Evolutionary conservation across 2,888 invertebrate species (phyloP), one percentile per base, ranked within the genome.

Genomic region (Chrysolina americana): DNA sequence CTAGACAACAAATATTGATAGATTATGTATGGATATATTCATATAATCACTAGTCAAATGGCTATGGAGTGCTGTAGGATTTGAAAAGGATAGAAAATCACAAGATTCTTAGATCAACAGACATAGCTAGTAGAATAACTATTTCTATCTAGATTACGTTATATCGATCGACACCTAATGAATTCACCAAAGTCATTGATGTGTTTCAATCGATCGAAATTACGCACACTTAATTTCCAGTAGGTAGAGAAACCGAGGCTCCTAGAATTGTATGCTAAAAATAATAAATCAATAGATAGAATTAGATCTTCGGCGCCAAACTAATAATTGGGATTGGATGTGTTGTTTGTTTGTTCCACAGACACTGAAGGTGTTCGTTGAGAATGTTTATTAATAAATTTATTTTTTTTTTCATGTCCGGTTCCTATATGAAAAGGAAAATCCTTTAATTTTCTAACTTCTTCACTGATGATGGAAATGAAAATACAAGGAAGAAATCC

Each of bases 261-360:
- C 73, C 21, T 59, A 28, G 59, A 28, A 63, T 65, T 19, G 44
- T 68, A 65, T 71, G 68, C 71, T 76, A 73, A 71, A 76, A 76
- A 76, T 76, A 76, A 66, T 62, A 63, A 73, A 76, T 76, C 69
- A 56, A 73, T 73, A 68, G 64, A 71, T 59, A 13, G n/a, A 44
- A 62, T 44, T 64, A 56, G 48, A 68, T 68, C 23, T 65, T 66
- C 68, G 69, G 64, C 69, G 69, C 68, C 69, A 68, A 53, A 73
- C 63, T 44, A 65, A 65, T 53, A 41, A 19, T 44, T 41, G 41
- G 56, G 19, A 62, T 63, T 62, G 41, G 62, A 13, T 21, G 36
- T 15, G 53, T 41, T 56, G 65, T 65, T 41, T n/a, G 53, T 62
- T n/a, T n/a, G 23, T 36, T 36, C 53, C 0, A 21, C 2, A 13